These are phyloP conservation scores for Hyaena hyaena DNA, from an alignment of 2,113 vertebrate genomes.

Conservation along the genomic window DNA sequence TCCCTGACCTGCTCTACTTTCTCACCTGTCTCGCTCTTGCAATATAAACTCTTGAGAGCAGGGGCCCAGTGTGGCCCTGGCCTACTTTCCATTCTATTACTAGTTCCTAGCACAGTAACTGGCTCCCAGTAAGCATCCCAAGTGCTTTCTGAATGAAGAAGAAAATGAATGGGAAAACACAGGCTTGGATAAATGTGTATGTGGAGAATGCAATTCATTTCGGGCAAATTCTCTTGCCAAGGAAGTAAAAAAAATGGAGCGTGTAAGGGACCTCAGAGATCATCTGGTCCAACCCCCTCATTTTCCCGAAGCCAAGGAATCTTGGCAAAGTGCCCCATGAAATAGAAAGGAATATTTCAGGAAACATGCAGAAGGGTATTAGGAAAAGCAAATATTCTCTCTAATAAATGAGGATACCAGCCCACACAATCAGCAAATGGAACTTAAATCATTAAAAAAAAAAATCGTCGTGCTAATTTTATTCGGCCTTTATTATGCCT, in stretches of 20 bases:
- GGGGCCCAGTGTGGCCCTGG: neutral
- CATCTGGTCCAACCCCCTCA: slow-evolving; percentile 35
- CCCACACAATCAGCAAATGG: neutral
- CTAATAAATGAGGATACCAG: slow-evolving; percentile 35
- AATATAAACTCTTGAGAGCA: neutral
- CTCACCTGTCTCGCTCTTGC: neutral
- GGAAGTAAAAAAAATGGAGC: neutral
- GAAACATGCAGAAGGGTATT: slow-evolving; percentile 19
- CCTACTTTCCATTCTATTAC: neutral
- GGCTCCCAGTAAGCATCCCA: neutral
- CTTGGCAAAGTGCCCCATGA: slow-evolving; percentile 15
- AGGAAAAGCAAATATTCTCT: slow-evolving; percentile 49
- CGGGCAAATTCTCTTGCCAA: slow-evolving; percentile 51
- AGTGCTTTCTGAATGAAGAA: neutral
- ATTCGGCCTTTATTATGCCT: slow-evolving; percentile 14
- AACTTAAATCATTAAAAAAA: slow-evolving; percentile 41
- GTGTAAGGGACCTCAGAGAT: slow-evolving; percentile 23
- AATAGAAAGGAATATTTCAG: slow-evolving; percentile 3
- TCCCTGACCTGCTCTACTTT: neutral
- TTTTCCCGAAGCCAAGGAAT: slow-evolving; percentile 54
- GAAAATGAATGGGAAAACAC: slow-evolving; percentile 19
- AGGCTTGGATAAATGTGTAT: neutral
- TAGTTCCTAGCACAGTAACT: neutral
- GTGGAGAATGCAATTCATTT: neutral
- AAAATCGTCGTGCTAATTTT: neutral